Percentiles rank a stretch among this genome's conserved stretches.
Conservation (phyloP, 2,888 invertebrate species). For the Epirrhoe tristata region DNA sequence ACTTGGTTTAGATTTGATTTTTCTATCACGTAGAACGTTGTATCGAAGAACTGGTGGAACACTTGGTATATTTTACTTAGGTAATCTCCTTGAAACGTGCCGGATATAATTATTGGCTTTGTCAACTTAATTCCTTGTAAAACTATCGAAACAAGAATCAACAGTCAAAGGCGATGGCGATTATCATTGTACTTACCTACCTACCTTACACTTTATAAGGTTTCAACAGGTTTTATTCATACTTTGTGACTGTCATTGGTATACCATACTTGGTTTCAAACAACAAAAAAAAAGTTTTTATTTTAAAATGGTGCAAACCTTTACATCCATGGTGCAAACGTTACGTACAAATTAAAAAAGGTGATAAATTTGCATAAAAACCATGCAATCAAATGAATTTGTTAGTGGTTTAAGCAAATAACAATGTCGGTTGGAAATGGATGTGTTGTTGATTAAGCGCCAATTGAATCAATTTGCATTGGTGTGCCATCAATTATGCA, state of each 20-base stretch:
- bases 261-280: too few species aligned
- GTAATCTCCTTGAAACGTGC: neutral
- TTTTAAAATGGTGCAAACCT: too few species aligned
- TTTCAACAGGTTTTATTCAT: too few species aligned
- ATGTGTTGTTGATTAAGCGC: conserved; percentile 14
- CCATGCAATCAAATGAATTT: neutral
- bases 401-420: conserved; percentile 1
- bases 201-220: too few species aligned
- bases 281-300: too few species aligned
- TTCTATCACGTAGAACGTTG: too few species aligned
- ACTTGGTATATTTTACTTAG: too few species aligned
- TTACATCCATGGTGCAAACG: too few species aligned
- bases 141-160: neutral
- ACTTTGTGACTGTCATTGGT: too few species aligned
- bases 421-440: conserved; percentile 14
- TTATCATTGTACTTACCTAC: neutral
- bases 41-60: too few species aligned
- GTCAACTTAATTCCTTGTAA: neutral
- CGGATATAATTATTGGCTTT: neutral
- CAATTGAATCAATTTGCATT: conserved; percentile 11
- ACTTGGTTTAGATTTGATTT: too few species aligned
- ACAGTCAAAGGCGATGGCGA: neutral
- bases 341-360: too few species aligned
- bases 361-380: neutral
- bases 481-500: conserved; percentile 15